phyloP scores from a whole-genome alignment of 1,140 invertebrate species.

The Diabrotica undecimpunctata region DNA sequence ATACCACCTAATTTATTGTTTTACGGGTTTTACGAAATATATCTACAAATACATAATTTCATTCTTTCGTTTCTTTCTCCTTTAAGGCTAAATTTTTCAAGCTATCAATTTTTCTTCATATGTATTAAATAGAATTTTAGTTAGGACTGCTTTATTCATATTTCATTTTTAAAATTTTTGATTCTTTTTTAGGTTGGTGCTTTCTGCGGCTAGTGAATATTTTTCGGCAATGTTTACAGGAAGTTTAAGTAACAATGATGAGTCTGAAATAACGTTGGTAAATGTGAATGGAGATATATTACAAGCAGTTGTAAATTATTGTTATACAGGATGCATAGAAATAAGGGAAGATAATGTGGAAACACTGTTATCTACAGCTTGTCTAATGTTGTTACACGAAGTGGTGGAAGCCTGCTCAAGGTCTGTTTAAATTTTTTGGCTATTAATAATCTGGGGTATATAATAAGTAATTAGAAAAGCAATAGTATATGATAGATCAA shows the following conservation, averaged over 20 bases:
- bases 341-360: slow-evolving; percentile 80
- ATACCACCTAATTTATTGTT: too few species aligned
- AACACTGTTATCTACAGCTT: slow-evolving; percentile 79
- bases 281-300: slow-evolving; percentile 82
- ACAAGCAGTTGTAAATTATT: slow-evolving; percentile 78
- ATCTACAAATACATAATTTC: too few species aligned
- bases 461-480: background rate
- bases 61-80: too few species aligned
- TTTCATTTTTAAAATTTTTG: background rate
- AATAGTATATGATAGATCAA: background rate
- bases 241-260: slow-evolving; percentile 76
- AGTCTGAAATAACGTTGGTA: slow-evolving; percentile 78
- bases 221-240: slow-evolving; percentile 95
- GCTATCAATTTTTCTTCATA: too few species aligned
- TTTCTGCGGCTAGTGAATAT: slow-evolving; percentile 88
- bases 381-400: slow-evolving; percentile 79
- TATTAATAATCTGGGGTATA: background rate
- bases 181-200: slow-evolving; percentile 61
- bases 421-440: background rate
- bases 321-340: slow-evolving; percentile 81
- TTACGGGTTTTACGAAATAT: too few species aligned
- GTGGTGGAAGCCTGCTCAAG: slow-evolving; percentile 85
- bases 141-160: slow-evolving; percentile 19
- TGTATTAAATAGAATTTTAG: slow-evolving; percentile 23
- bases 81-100: too few species aligned